These are phyloP conservation scores for Channa argus DNA, from an alignment of 2,113 vertebrate species.

Conservation along the genomic window DNA sequence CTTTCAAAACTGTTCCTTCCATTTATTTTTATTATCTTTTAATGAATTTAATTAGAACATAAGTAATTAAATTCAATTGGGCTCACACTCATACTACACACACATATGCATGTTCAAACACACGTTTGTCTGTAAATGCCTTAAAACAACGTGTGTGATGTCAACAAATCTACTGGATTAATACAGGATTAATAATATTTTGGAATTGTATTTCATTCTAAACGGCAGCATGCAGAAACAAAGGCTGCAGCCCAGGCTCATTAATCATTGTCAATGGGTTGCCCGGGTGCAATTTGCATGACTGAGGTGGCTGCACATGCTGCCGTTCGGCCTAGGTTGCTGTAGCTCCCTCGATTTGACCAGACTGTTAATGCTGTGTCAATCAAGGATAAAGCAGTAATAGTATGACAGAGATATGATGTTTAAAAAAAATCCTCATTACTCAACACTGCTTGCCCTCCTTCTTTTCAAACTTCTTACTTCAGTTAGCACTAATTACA, in stretches of 20 bases:
- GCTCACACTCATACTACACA: slow-evolving; percentile 81
- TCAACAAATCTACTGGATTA: slow-evolving; percentile 97
- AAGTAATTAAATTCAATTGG: slow-evolving; percentile 99
- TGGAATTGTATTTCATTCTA: slow-evolving; percentile 99
- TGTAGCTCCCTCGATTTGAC: slow-evolving; percentile 86
- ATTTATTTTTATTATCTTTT: slow-evolving; percentile 99
- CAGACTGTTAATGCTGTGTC: slow-evolving; percentile 80
- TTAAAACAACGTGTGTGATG: slow-evolving; percentile 95
- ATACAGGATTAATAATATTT: slow-evolving; percentile 99
- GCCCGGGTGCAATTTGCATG: slow-evolving; percentile 98
- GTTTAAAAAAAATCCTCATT: slow-evolving; percentile 67
- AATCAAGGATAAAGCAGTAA: slow-evolving; percentile 84
- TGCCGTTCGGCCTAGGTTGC: slow-evolving; percentile 88
- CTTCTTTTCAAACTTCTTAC: slow-evolving; percentile 56
- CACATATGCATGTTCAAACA: slow-evolving; percentile 83
- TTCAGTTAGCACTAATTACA: slow-evolving; percentile 75
- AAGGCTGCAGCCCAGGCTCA: slow-evolving; percentile 96
- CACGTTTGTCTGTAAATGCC: slow-evolving; percentile 92
- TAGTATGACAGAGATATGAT: slow-evolving; percentile 71
- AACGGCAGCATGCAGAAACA: slow-evolving; percentile 97
- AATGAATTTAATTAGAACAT: slow-evolving; percentile 99
- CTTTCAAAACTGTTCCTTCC: slow-evolving; percentile 95
- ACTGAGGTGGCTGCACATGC: slow-evolving; percentile 95
- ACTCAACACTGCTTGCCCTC: slow-evolving; percentile 35
- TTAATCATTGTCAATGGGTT: slow-evolving; percentile 99